phyloP scores from a whole-genome alignment of 2,888 invertebrate species.

The Caenorhabditis doughertyi region DNA sequence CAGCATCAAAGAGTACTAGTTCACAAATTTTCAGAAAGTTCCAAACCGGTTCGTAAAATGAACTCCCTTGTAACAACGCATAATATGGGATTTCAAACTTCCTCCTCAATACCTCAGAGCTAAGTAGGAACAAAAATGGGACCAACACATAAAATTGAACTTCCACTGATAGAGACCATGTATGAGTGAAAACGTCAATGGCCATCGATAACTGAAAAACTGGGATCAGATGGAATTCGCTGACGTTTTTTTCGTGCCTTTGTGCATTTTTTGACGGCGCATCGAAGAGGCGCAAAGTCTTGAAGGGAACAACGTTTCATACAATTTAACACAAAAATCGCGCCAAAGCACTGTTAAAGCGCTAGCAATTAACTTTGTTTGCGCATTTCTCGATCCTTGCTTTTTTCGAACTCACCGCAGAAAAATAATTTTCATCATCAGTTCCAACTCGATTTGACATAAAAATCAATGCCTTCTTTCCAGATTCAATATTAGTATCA shows the following conservation, averaged over 20 bases:
- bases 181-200: conserved; percentile 51
- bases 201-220: conserved; percentile 30
- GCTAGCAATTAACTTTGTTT: no score
- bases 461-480: neutral
- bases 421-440: conserved; percentile 10
- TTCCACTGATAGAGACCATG: conserved; percentile 54
- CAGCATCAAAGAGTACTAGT: no score
- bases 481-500: neutral
- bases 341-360: no score
- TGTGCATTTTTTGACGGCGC: no score
- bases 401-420: conserved; percentile 2
- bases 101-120: neutral
- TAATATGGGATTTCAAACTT: neutral
- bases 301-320: no score
- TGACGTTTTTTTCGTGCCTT: neutral
- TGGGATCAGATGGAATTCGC: no score
- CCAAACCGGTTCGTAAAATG: no score
- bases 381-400: neutral
- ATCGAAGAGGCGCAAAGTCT: no score
- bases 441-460: conserved; percentile 2
- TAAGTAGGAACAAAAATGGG: conserved; percentile 26
- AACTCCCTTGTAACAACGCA: no score
- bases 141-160: conserved; percentile 49
- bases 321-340: no score
- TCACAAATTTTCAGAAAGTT: no score